A percentile compares a stretch with the other conserved stretches of the same genome.
phyloP scores from a whole-genome alignment of 2,113 vertebrate genomes.

The Sclerurus mexicanus region DNA sequence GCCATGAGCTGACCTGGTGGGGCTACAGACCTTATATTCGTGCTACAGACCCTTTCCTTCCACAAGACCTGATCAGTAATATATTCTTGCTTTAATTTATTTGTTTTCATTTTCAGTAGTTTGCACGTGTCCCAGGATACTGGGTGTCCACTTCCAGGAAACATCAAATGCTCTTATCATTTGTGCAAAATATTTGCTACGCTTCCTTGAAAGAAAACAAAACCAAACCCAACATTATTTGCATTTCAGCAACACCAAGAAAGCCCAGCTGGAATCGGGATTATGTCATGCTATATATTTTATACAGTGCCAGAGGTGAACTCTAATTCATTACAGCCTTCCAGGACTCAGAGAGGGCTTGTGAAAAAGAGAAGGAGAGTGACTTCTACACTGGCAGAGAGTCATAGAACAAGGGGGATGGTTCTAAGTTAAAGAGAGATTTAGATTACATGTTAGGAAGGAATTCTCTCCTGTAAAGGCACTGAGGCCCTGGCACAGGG shows the following conservation, averaged over 20 bases:
- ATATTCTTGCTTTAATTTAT: background rate
- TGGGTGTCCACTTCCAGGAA: background rate
- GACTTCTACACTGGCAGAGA: background rate
- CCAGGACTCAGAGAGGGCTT: background rate
- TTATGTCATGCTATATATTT: rapidly evolving
- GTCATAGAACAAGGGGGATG: too few species aligned
- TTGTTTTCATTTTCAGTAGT: background rate
- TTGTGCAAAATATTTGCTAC: background rate
- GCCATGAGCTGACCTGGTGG: background rate
- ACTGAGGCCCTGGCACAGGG: background rate
- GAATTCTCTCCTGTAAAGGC: background rate
- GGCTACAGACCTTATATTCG: background rate
- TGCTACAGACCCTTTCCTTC: background rate
- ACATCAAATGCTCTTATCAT: background rate
- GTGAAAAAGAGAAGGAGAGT: background rate
- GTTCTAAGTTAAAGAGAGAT: background rate
- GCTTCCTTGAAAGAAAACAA: background rate
- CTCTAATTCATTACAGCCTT: background rate
- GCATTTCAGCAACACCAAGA: background rate
- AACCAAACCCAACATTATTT: background rate
- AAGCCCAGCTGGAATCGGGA: background rate
- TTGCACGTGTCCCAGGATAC: background rate
- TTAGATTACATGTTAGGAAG: background rate
- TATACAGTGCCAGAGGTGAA: background rate
- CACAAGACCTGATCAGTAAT: background rate